Evolutionary conservation across 2,888 invertebrate species (phyloP).

Genomic region (Cerceris ruficornis): DNA sequence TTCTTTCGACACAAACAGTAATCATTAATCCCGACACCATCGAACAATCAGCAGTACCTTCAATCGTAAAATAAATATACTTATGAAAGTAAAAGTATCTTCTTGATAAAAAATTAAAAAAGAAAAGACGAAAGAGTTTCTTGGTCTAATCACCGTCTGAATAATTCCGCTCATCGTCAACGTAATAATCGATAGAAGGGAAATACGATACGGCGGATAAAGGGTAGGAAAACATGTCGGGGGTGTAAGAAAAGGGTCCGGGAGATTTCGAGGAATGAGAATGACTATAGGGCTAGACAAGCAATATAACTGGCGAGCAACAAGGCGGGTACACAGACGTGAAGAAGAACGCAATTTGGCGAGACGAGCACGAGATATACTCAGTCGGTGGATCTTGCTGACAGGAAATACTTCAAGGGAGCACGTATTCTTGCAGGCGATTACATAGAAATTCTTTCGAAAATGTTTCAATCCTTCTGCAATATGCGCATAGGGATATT

Average conservation of each 20-base stretch:
- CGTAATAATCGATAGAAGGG: too few relatives aligned
- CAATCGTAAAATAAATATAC: too few relatives aligned
- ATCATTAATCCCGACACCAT: too few relatives aligned
- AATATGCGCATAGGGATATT: constrained; percentile 5
- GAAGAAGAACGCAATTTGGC: constrained; percentile 45
- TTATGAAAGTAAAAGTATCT: too few relatives aligned
- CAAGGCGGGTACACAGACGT: constrained; percentile 16
- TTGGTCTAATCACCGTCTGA: too few relatives aligned
- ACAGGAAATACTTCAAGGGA: constrained; percentile 37
- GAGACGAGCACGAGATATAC: constrained; percentile 31
- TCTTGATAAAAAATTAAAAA: too few relatives aligned
- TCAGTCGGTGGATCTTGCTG: constrained; percentile 10
- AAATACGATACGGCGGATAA: too few relatives aligned
- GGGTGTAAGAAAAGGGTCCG: neutral
- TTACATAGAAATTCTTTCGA: constrained; percentile 29
- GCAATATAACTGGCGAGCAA: constrained; percentile 43
- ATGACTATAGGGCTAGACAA: constrained; percentile 29
- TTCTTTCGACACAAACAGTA: too few relatives aligned
- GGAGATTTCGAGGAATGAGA: constrained; percentile 27
- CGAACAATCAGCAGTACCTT: too few relatives aligned
- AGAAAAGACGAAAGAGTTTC: too few relatives aligned
- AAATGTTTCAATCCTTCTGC: constrained; percentile 31
- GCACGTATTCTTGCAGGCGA: constrained; percentile 9
- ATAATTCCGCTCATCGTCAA: too few relatives aligned
- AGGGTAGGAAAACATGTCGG: neutral